A percentile compares a stretch with the other conserved stretches of the same genome.
phyloP scores from a whole-genome alignment of 2,113 vertebrate genomes.

The Shinisaurus crocodilurus region DNA sequence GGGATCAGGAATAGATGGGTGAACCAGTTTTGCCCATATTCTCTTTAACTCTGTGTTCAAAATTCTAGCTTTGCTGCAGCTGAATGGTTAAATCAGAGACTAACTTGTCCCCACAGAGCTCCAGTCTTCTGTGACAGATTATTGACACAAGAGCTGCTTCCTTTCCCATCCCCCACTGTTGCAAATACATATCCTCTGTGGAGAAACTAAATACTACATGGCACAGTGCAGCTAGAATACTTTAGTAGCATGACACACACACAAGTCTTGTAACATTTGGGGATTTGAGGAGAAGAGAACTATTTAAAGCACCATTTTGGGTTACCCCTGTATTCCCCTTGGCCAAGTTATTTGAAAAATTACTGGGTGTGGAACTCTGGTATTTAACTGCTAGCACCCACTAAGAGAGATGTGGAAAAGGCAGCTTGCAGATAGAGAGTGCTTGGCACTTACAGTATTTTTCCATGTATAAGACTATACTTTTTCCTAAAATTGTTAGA shows the following conservation, averaged over 20 bases:
- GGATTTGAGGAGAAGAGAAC: conserved; percentile 48
- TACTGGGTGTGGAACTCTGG: background rate
- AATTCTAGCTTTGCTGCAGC: conserved; percentile 31
- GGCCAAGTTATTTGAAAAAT: background rate
- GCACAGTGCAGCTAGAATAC: conserved; percentile 44
- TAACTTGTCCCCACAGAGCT: conserved; percentile 59
- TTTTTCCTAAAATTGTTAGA: no score
- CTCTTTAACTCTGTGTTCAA: fast-evolving
- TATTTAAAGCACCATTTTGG: background rate
- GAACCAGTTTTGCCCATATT: background rate
- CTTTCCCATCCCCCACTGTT: conserved; percentile 68
- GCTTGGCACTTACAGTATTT: no score
- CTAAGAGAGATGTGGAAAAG: background rate
- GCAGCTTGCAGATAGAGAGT: background rate
- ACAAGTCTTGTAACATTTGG: conserved; percentile 60
- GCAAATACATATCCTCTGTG: conserved; percentile 64
- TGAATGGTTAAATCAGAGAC: conserved; percentile 61
- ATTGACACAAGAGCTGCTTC: conserved; percentile 70
- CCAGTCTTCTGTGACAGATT: conserved; percentile 64
- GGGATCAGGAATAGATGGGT: background rate
- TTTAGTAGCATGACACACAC: conserved; percentile 46
- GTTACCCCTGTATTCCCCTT: background rate
- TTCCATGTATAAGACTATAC: no score
- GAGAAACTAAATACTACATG: conserved; percentile 68
- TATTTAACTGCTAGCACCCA: background rate